Percentiles rank a stretch among this genome's conserved stretches.
phyloP scores from a whole-genome alignment of 1,140 invertebrate genomes.

The Panonychus citri region DNA sequence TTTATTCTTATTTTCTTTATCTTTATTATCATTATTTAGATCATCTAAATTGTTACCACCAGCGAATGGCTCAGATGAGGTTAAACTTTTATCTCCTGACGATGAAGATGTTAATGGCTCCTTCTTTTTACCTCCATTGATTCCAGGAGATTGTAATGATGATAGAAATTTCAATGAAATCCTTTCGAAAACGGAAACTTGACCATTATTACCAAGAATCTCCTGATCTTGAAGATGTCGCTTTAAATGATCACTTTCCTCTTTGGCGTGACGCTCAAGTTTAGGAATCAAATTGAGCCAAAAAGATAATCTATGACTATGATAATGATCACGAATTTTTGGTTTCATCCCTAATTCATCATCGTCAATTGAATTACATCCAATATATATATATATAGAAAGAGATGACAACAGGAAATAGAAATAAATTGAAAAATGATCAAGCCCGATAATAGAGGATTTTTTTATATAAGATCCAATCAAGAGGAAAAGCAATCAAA shows the following conservation, averaged over 20 bases:
- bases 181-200: neutral
- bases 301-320: conserved; percentile 79
- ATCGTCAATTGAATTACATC: too few relatives aligned
- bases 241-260: neutral
- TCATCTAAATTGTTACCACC: neutral
- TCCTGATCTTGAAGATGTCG: neutral
- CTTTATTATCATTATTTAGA: too few relatives aligned
- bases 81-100: neutral
- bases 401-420: neutral
- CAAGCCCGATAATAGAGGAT: too few relatives aligned
- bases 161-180: neutral
- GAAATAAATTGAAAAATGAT: too few relatives aligned
- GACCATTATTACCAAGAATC: neutral
- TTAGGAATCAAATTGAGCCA: conserved; percentile 88
- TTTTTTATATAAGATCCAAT: too few relatives aligned
- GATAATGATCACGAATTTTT: conserved; percentile 75
- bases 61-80: neutral
- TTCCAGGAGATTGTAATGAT: neutral
- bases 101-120: neutral
- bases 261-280: conserved; percentile 24
- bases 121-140: neutral
- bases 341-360: conserved; percentile 45
- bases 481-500: too few relatives aligned
- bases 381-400: neutral
- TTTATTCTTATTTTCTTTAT: too few relatives aligned